phyloP scores from a whole-genome alignment of 2,113 vertebrate genomes.

The Panthera uncia region DNA sequence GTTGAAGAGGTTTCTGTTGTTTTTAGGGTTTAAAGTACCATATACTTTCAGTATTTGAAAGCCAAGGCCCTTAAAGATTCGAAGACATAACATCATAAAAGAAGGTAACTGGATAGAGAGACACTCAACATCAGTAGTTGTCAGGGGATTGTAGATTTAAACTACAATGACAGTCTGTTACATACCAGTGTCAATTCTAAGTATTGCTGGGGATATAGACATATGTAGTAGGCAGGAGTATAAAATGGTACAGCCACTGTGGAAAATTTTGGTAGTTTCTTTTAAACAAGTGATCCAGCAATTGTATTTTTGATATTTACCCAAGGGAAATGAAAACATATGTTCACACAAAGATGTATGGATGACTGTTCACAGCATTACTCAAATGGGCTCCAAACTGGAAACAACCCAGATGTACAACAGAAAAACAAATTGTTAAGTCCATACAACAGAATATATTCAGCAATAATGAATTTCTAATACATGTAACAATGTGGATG shows the following conservation, averaged over 20 bases:
- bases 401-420: neutral
- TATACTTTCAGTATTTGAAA: slow-evolving; percentile 9
- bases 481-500: neutral
- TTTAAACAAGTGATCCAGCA: neutral
- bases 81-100: neutral
- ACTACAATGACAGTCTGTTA: neutral
- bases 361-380: neutral
- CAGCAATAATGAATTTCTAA: neutral
- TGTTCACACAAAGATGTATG: neutral
- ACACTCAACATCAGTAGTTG: neutral
- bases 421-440: neutral
- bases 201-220: neutral
- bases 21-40: neutral
- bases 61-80: slow-evolving; percentile 2
- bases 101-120: neutral
- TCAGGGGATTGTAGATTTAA: neutral
- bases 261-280: neutral
- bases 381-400: neutral
- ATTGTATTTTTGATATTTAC: neutral
- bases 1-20: neutral
- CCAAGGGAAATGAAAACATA: neutral
- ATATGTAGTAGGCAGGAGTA: neutral
- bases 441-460: neutral
- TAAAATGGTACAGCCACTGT: neutral
- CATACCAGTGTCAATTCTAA: neutral